phyloP scores from a whole-genome alignment of 2,888 invertebrate species.

The Temnothorax unifasciatus region DNA sequence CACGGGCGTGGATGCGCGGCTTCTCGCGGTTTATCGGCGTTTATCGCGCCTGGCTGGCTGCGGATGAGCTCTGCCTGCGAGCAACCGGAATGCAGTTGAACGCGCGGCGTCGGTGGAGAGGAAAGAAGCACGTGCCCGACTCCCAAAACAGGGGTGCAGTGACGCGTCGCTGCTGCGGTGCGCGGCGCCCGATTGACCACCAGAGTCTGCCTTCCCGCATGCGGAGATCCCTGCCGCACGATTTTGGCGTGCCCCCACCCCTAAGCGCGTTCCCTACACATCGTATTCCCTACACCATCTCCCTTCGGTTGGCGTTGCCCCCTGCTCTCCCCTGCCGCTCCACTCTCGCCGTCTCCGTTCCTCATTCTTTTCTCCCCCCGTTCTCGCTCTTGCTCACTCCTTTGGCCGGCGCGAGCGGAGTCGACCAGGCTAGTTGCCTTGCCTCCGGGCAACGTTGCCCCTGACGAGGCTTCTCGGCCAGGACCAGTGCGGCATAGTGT shows the following conservation, averaged over 20 bases:
- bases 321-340: slow-evolving; percentile 37
- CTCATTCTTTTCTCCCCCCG: slow-evolving; percentile 49
- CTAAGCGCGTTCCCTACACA: slow-evolving; percentile 57
- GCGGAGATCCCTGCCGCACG: slow-evolving; percentile 81
- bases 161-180: slow-evolving; percentile 85
- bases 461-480: slow-evolving; percentile 66
- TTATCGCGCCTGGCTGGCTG: slow-evolving; percentile 67
- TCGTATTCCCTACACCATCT: slow-evolving; percentile 38
- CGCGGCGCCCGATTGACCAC: slow-evolving; percentile 86
- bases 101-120: slow-evolving; percentile 80
- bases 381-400: slow-evolving; percentile 63
- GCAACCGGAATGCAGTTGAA: slow-evolving; percentile 54
- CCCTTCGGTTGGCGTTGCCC: slow-evolving; percentile 44
- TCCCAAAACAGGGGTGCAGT: slow-evolving; percentile 84
- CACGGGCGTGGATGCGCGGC: slow-evolving; percentile 49
- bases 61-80: slow-evolving; percentile 58
- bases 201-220: slow-evolving; percentile 85
- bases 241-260: slow-evolving; percentile 79
- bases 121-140: slow-evolving; percentile 83
- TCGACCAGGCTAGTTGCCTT: slow-evolving; percentile 63
- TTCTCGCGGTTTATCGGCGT: slow-evolving; percentile 52
- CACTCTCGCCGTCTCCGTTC: slow-evolving; percentile 61
- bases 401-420: slow-evolving; percentile 51
- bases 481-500: slow-evolving; percentile 46
- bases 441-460: slow-evolving; percentile 70